phyloP scores from a whole-genome alignment of 2,888 invertebrate genomes.

The Aphrophora alni region DNA sequence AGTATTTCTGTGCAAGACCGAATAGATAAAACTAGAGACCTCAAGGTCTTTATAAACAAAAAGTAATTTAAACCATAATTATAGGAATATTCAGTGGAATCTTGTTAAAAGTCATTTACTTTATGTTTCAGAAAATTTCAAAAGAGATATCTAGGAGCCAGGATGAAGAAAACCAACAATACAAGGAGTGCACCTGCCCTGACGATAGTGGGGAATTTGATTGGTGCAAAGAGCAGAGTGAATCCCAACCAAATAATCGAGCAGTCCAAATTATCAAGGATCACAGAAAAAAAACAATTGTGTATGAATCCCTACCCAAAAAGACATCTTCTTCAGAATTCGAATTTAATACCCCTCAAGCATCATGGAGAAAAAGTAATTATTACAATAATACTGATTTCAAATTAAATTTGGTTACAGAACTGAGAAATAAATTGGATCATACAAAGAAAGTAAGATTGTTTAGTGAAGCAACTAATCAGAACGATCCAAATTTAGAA shows the following conservation, averaged over 20 bases:
- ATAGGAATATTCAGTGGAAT: too few relatives aligned
- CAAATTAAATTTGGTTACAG: background rate
- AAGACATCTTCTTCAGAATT: background rate
- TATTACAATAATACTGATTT: background rate
- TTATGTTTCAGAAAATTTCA: background rate
- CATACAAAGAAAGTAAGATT: slow-evolving; percentile 17
- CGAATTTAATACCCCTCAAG: background rate
- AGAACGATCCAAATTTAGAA: background rate
- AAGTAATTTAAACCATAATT: too few relatives aligned
- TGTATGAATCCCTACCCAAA: background rate
- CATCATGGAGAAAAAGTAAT: background rate
- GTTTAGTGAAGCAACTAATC: background rate
- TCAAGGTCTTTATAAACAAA: too few relatives aligned
- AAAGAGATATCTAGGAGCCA: background rate
- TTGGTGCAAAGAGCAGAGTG: background rate
- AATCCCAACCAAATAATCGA: background rate
- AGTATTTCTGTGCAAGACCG: too few relatives aligned
- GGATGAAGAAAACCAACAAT: background rate
- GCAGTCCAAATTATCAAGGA: background rate
- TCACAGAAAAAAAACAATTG: background rate
- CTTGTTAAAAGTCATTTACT: too few relatives aligned
- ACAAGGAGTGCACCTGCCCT: background rate
- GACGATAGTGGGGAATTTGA: background rate
- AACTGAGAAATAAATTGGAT: slow-evolving; percentile 17
- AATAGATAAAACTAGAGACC: too few relatives aligned